Evolutionary conservation across 1,140 invertebrate species (phyloP).

Genomic region (Anastrepha ludens): DNA sequence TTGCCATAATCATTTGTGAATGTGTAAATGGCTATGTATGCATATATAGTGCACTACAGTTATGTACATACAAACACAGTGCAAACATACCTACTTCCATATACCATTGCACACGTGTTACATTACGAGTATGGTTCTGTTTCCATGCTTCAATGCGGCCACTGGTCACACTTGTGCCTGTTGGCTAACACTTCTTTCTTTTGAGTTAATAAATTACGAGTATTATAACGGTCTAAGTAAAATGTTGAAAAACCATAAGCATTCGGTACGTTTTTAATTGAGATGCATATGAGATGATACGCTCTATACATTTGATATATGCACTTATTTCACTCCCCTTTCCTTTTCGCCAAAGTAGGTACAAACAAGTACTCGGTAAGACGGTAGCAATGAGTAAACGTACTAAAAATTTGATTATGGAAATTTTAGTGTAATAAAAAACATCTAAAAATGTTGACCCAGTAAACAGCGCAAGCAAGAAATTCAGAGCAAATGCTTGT

Average conservation of each 20-base stretch:
- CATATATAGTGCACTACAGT: too few relatives aligned
- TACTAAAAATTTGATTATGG: background rate
- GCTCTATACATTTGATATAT: background rate
- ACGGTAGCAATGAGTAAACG: background rate
- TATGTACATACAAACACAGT: too few relatives aligned
- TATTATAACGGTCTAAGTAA: background rate
- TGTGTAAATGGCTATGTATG: too few relatives aligned
- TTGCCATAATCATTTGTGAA: too few relatives aligned
- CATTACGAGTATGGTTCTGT: background rate
- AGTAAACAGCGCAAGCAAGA: constrained; percentile 19
- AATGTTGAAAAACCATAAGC: constrained; percentile 22
- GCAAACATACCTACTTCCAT: too few relatives aligned
- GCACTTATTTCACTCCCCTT: background rate
- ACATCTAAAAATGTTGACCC: constrained; percentile 35
- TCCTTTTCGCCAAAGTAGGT: background rate
- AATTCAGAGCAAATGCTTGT: background rate
- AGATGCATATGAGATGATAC: constrained; percentile 14
- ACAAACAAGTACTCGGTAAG: background rate
- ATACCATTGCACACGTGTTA: background rate
- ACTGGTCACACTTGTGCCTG: background rate
- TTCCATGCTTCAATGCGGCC: constrained; percentile 18
- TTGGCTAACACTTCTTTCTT: background rate
- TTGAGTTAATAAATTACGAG: background rate
- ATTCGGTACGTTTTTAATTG: constrained; percentile 11
- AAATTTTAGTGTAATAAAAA: constrained; percentile 31